These are phyloP conservation scores for Origma solitaria DNA, from an alignment of 2,113 vertebrate species.

Conservation along the genomic window DNA sequence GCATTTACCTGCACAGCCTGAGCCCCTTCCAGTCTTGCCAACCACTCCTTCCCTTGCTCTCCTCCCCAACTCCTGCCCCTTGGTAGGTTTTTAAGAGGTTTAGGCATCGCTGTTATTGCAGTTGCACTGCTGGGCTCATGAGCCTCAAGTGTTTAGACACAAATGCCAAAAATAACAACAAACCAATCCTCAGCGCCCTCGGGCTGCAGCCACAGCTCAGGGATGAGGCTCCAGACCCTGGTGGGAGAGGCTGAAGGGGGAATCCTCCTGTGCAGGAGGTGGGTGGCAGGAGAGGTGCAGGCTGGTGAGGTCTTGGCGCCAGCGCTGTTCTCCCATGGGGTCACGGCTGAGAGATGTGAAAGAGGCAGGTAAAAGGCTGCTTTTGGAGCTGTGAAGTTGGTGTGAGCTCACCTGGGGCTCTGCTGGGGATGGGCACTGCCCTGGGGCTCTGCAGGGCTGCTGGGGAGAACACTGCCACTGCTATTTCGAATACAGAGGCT, in stretches of 20 bases:
- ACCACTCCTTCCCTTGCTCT: accelerated
- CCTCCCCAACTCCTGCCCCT: background rate
- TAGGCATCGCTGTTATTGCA: background rate
- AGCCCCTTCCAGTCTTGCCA: background rate
- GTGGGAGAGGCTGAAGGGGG: background rate
- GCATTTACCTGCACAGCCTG: background rate
- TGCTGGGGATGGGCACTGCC: background rate
- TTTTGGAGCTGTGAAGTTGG: background rate
- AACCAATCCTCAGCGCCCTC: background rate
- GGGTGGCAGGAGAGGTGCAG: accelerated
- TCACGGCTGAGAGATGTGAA: background rate
- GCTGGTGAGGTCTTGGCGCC: accelerated
- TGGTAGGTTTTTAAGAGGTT: background rate
- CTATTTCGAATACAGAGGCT: background rate
- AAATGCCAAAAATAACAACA: background rate
- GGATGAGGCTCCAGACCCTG: background rate
- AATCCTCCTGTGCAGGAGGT: background rate
- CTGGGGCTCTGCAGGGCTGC: background rate
- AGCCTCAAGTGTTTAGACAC: background rate
- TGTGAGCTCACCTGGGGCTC: background rate
- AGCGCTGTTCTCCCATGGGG: background rate
- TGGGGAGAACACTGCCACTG: background rate
- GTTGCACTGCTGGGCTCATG: background rate
- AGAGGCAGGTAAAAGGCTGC: background rate
- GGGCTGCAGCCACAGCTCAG: background rate